A percentile compares a stretch with the other conserved stretches of the same genome.
Evolutionary conservation across 1,140 invertebrate genomes (phyloP).

Genomic region (Bombus impatiens): DNA sequence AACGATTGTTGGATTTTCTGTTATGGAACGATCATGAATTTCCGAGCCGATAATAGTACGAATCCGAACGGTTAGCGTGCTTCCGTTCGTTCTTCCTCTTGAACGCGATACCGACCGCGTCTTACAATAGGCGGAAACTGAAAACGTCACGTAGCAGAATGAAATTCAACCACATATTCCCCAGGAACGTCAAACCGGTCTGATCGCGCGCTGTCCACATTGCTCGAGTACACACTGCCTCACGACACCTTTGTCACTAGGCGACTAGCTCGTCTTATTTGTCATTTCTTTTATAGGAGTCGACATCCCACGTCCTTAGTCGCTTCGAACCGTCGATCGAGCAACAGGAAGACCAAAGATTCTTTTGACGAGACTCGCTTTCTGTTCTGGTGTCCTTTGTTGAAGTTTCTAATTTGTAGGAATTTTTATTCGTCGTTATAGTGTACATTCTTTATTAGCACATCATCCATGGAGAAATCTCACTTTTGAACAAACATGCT

Average conservation of each 20-base stretch:
- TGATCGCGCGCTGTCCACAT: constrained; percentile 52
- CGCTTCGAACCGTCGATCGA: constrained; percentile 33
- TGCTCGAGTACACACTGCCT: background rate
- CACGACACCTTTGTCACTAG: constrained; percentile 60
- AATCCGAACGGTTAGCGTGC: background rate
- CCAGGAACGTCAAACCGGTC: constrained; percentile 57
- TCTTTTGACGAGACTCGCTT: background rate
- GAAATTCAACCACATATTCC: constrained; percentile 57
- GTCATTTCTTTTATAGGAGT: constrained; percentile 49
- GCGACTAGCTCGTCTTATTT: constrained; percentile 57
- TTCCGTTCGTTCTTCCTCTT: constrained; percentile 12
- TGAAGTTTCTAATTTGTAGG: background rate
- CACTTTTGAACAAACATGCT: too few species aligned
- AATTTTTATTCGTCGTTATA: background rate
- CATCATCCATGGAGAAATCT: background rate
- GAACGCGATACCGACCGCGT: constrained; percentile 15
- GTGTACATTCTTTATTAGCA: background rate
- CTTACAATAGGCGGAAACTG: constrained; percentile 58
- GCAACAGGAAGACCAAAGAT: constrained; percentile 20
- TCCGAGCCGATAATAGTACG: background rate
- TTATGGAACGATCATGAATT: constrained; percentile 5
- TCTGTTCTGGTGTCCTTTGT: too few species aligned
- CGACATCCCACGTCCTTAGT: constrained; percentile 41
- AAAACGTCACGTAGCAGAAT: constrained; percentile 59
- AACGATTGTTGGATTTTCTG: background rate